phyloP scores from a whole-genome alignment of 2,113 vertebrate genomes.

The Ovibos moschatus region DNA sequence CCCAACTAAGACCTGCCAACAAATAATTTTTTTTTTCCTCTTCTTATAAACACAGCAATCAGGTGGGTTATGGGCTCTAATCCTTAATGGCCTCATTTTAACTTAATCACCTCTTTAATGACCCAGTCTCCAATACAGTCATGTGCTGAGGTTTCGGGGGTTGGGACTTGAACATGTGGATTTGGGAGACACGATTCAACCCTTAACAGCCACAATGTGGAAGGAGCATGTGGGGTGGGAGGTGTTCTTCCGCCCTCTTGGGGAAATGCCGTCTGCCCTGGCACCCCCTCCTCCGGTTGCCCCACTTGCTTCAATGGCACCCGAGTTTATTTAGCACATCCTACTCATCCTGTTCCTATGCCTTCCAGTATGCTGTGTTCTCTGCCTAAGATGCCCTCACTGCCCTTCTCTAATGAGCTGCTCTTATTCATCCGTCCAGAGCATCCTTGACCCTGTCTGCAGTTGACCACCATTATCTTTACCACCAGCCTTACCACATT shows the following conservation, averaged over 20 bases:
- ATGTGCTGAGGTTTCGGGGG: background rate
- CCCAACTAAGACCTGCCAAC: rapidly evolving
- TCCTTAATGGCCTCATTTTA: background rate
- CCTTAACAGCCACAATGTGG: background rate
- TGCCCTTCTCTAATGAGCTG: background rate
- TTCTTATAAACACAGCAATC: background rate
- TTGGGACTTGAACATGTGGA: background rate
- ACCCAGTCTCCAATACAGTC: background rate
- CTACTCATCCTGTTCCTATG: background rate
- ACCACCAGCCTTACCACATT: background rate
- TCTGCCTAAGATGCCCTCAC: background rate
- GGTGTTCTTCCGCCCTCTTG: background rate
- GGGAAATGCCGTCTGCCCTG: background rate
- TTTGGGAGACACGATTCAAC: background rate
- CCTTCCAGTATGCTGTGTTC: background rate
- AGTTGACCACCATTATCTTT: background rate
- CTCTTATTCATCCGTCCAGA: background rate
- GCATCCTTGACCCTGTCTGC: background rate
- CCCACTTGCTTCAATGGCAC: background rate
- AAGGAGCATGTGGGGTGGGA: background rate
- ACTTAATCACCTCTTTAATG: background rate
- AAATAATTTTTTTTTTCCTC: background rate
- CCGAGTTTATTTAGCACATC: background rate
- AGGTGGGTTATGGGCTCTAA: background rate
- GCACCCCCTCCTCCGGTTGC: no score